Evolutionary conservation across 2,113 vertebrate genomes (phyloP).

Genomic region (Propithecus coquereli): DNA sequence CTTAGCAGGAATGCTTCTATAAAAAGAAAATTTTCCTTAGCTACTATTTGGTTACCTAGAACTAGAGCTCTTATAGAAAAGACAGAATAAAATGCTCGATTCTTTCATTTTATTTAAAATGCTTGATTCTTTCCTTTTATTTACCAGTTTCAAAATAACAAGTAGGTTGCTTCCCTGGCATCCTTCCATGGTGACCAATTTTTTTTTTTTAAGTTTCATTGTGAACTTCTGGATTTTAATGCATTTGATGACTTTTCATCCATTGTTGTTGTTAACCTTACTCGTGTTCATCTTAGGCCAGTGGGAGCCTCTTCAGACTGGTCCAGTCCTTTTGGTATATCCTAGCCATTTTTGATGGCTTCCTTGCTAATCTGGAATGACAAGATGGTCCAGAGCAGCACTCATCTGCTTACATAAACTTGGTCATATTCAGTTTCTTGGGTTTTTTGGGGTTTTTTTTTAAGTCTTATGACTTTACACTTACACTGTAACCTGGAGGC

Average conservation of each 20-base stretch:
- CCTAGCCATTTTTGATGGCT: background rate
- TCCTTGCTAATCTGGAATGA: background rate
- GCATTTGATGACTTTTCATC: background rate
- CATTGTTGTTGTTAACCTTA: background rate
- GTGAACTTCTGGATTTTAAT: background rate
- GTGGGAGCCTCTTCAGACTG: background rate
- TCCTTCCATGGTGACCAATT: background rate
- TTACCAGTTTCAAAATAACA: background rate
- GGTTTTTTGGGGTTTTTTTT: background rate
- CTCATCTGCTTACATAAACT: background rate
- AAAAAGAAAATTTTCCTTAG: background rate
- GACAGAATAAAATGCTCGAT: background rate
- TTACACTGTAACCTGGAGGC: background rate
- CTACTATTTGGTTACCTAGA: background rate
- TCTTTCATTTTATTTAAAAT: background rate
- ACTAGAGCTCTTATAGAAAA: background rate
- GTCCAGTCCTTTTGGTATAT: background rate
- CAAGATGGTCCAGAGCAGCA: background rate
- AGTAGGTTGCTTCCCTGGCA: background rate
- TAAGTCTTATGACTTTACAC: background rate
- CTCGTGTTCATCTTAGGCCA: background rate
- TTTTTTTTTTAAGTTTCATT: background rate
- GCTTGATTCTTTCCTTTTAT: background rate
- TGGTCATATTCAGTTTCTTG: background rate
- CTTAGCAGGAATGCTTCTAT: background rate